Evolutionary conservation across 2,888 invertebrate genomes (phyloP), one percentile per base, ranked within the genome.

Genomic region (Pollenia amentaria): DNA sequence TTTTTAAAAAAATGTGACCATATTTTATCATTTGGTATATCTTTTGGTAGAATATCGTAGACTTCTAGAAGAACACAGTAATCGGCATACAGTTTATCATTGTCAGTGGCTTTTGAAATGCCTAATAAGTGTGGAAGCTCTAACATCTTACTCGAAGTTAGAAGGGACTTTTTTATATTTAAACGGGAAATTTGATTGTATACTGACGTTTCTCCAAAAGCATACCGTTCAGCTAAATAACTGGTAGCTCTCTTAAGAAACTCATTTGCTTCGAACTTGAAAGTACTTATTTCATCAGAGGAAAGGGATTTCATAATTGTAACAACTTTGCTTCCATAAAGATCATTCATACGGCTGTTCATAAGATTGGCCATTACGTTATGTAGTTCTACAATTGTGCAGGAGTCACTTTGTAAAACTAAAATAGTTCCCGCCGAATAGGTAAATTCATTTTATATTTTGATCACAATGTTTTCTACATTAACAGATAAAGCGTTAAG

Each of bases 401-500:
- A 85, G 16, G 64, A 65, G 55, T 85, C 57, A 80, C 76, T 85
- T 85, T 85, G 76, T 46, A 76, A 64, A 2, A 64, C 60, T 80
- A 80, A 55, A 42, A 75, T 53, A 42, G 73, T 69, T 51, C 7
- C 10, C 18, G 55, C 72, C 53, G 76, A 76, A 44, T 18, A 76
- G 65, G 65, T 57, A 73, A 82, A 82, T 65, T 82, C 82, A 75
- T 82, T 75, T 29, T 51, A 76, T 40, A 55, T 82, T 82, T 83
- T 76, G 29, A 69, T 70, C 4, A 83, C 70, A 64, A 82, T 82
- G 48, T 69, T 76, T 69, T 82, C 70, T 21, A 69, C 12, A 60
- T 83, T 21, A 75, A 64, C 48, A 21, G 82, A 83, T 51, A 84
- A 84, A 67, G 57, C 64, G 57, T 84, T 78, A 7, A 70, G 44